A percentile compares a stretch with the other conserved stretches of the same genome.
Conservation (phyloP, 2,888 invertebrate species). For the Ophonus ardosiacus region DNA sequence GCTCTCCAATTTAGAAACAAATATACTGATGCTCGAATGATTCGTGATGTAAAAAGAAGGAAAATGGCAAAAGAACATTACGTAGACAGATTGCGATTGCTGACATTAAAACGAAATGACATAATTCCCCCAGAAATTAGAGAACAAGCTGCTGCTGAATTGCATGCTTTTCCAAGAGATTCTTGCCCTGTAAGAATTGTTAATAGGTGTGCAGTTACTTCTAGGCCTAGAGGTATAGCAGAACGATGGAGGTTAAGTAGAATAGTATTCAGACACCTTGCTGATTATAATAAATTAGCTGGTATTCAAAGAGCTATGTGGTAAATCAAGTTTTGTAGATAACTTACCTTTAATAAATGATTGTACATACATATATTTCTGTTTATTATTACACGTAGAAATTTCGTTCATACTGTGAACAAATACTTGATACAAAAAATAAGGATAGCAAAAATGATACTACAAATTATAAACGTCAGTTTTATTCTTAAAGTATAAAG, state of each 20-base stretch:
- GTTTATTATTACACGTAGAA: background rate
- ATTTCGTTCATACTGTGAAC: no score
- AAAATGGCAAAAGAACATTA: constrained; percentile 86
- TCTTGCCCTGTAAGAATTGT: constrained; percentile 82
- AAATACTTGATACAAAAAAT: background rate
- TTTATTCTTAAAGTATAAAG: constrained; percentile 49
- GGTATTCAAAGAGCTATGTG: constrained; percentile 97
- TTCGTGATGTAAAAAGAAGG: constrained; percentile 90
- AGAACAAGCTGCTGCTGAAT: constrained; percentile 87
- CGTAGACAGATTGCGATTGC: constrained; percentile 86
- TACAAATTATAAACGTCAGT: constrained; percentile 32
- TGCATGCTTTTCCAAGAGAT: constrained; percentile 86
- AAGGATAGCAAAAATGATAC: background rate
- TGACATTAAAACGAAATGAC: constrained; percentile 90
- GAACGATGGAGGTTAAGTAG: constrained; percentile 91
- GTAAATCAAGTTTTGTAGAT: constrained; percentile 75
- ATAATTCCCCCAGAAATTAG: constrained; percentile 89
- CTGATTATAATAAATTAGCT: constrained; percentile 94
- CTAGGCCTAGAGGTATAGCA: constrained; percentile 89
- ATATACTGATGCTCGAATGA: constrained; percentile 91
- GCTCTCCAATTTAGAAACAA: constrained; percentile 85
- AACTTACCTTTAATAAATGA: background rate
- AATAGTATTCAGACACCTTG: constrained; percentile 92
- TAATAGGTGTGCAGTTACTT: constrained; percentile 92
- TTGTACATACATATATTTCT: background rate